Base-by-base conservation (phyloP, 2,888 invertebrate species). In the Sminthurinus aureus region DNA sequence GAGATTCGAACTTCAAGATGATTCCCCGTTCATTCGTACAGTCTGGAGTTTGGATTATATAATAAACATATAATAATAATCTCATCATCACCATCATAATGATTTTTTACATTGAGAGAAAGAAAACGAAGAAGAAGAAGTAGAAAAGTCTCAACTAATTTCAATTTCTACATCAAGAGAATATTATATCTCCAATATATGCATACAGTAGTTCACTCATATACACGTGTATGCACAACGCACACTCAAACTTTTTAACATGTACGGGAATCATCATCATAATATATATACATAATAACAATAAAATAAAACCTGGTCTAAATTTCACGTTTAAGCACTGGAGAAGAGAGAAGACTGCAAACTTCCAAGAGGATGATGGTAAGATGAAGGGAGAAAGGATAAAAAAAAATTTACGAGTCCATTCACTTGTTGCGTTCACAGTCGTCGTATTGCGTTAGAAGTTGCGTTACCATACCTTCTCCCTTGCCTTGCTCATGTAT, bases 341-440 rank as follows among this genome's bases (percentile, higher is more conserved):
- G 66, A 78, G 51, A 75, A 13, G 20, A 20, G 38, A 38, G 38
- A 38, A 38, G 38, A 38, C 38, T 6, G 38, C 1, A 6, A 38
- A 38, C n/a, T n/a, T n/a, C n/a, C 3, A 38, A 38, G 38, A 38
- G 38, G 38, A 38, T 38, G 38, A 38, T 38, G 38, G 6, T 38
- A 38, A 38, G 38, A 38, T 38, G 38, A 38, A 38, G 38, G 38
- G 38, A 38, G 38, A 38, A 38, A 38, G 38, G 38, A 38, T 38
- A 38, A 64, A 78, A 78, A 78, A 66, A 66, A 38, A 66, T 78
- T 78, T 78, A 78, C 78, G 78, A 78, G 78, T 78, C 66, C 78
- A 78, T 78, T 78, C 78, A 78, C 78, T 78, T 66, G 66, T 66
- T 66, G 75, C 75, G n/a, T 38, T 18, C 15, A 67, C 38, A 38